A percentile compares a stretch with the other conserved stretches of the same genome.
Evolutionary conservation across 2,113 vertebrate species (phyloP).

Genomic region (Sinocyclocheilus anshuiensis): DNA sequence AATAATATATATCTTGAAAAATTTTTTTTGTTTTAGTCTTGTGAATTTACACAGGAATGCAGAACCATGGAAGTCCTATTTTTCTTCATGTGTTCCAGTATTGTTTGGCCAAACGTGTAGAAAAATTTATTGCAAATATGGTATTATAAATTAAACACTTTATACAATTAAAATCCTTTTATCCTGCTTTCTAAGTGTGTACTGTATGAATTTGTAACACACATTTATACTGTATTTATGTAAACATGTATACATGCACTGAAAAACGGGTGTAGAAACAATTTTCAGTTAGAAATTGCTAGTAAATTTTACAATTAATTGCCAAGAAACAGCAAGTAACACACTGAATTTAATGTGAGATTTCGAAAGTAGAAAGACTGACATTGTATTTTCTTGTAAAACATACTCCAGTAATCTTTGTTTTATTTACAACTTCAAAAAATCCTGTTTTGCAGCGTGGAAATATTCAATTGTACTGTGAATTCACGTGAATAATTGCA

Average conservation of each 20-base stretch:
- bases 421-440: not conserved
- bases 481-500: slow-evolving; percentile 83
- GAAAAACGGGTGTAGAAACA: not conserved
- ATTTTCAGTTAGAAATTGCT: not conserved
- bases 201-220: not conserved
- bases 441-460: not conserved
- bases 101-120: not conserved
- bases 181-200: not conserved
- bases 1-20: no score
- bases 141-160: not conserved
- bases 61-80: not conserved
- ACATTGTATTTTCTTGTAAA: not conserved
- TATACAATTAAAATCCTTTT: not conserved
- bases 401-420: not conserved
- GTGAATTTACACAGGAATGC: not conserved
- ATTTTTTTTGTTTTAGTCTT: no score
- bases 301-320: not conserved
- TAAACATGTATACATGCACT: not conserved
- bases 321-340: not conserved
- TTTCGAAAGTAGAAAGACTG: not conserved
- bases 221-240: not conserved
- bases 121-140: not conserved
- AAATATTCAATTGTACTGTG: slow-evolving; percentile 82
- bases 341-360: no score
- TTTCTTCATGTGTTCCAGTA: not conserved